Percentiles rank a stretch among this genome's conserved stretches.
phyloP scores from a whole-genome alignment of 1,140 invertebrate species.

The Nasonia vitripennis region DNA sequence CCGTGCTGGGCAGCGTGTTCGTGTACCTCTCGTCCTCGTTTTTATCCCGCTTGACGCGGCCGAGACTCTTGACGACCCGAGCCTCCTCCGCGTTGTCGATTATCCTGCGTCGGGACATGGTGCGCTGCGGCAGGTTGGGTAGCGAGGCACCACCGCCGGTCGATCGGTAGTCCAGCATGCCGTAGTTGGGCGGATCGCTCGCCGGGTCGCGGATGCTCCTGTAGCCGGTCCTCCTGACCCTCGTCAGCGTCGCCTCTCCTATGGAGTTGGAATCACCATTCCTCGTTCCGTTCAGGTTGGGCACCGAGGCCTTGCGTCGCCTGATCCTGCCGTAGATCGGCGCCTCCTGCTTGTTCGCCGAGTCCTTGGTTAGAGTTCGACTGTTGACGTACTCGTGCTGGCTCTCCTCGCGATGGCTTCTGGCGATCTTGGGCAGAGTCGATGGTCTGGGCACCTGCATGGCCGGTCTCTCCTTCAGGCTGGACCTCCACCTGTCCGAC shows the following conservation, averaged over 20 bases:
- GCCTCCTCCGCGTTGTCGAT: conserved; percentile 63
- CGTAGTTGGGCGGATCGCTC: conserved; percentile 55
- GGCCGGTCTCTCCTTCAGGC: conserved; percentile 6
- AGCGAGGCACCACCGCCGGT: neutral
- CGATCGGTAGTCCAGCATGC: conserved; percentile 9
- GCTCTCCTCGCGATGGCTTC: neutral
- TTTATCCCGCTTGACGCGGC: conserved; percentile 43
- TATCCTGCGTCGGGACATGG: conserved; percentile 68
- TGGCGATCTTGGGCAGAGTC: conserved; percentile 67
- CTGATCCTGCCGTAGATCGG: conserved; percentile 71
- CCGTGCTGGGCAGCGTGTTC: conserved; percentile 53
- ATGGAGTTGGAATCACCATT: conserved; percentile 14
- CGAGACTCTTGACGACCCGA: conserved; percentile 54
- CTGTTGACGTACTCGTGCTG: conserved; percentile 50
- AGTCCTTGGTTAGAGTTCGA: conserved; percentile 51
- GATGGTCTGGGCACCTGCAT: conserved; percentile 60
- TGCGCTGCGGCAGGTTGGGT: conserved; percentile 52
- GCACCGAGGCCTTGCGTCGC: conserved; percentile 66
- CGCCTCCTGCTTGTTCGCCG: conserved; percentile 59
- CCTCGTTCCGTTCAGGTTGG: conserved; percentile 30
- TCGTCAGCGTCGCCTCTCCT: conserved; percentile 16
- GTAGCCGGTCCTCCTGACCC: conserved; percentile 45
- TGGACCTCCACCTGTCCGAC: conserved; percentile 34
- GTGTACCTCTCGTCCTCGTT: neutral
- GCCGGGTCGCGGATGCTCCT: conserved; percentile 62